Evolutionary conservation across 2,888 invertebrate genomes (phyloP), one percentile per base, ranked within the genome.

Genomic region (Isoperla grammatica): DNA sequence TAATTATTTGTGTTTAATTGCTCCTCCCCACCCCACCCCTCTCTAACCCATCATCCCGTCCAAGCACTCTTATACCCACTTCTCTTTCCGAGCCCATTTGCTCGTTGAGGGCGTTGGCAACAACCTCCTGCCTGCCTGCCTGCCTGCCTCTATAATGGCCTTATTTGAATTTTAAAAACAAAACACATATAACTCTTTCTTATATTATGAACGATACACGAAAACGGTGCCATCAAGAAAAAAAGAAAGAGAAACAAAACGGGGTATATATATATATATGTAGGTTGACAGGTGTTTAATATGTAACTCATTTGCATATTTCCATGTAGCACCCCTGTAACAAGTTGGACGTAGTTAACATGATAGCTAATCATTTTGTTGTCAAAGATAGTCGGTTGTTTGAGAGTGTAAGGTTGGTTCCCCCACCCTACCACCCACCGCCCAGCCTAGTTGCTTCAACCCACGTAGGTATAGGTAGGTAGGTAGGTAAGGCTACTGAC

Each of bases 101-200:
- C 13, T 9, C 45, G 19, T 6, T 8, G n/a, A 3, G 53, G 53
- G 53, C 53, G 53, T 53, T 19, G 39, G 37, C 53, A 49, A n/a
- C n/a, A 13, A 39, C 29, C 8, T 9, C 53, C 19, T 35, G 39
- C 15, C 20, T 8, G 15, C 15, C 29, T 29, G 15, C 53, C 19
- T 35, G 39, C 15, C 20, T n/a, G 12, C 15, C 2, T 57, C 29
- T 61, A 61, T 61, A 61, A 61, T 57, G 57, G 57, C 57, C 57
- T 61, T 53, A 61, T 61, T 61, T 61, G 61, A 56, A 61, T 61
- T 57, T 46, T 37, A 54, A 54, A 37, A 56, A 60, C 49, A 37
- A 12, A 56, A 60, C 39, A 50, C 13, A 37, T 53, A 37, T 53
- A 39, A 53, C 37, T 53, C 53, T 53, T 53, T 53, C 19, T 53